A percentile compares a stretch with the other conserved stretches of the same genome.
These are phyloP conservation scores for Gambusia holbrooki DNA, from an alignment of 2,113 vertebrate species.

Conservation along the genomic window DNA sequence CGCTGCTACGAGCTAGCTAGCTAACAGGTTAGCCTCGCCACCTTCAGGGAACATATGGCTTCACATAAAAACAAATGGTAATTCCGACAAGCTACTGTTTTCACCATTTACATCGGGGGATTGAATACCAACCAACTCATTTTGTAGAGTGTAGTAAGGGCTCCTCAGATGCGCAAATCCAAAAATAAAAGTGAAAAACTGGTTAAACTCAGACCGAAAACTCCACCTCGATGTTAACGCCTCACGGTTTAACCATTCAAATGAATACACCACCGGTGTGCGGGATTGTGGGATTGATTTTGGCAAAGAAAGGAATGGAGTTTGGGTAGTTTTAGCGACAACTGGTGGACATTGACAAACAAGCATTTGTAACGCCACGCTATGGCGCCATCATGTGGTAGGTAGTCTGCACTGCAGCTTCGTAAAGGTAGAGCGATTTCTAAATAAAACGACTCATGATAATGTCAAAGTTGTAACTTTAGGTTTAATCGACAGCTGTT, in stretches of 20 bases:
- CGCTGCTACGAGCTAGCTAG: slow-evolving; percentile 39
- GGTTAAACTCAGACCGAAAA: slow-evolving; percentile 15
- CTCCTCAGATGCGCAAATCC: slow-evolving; percentile 22
- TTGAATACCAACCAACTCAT: slow-evolving; percentile 68
- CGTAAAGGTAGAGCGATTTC: not conserved
- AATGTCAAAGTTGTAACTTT: too few relatives aligned
- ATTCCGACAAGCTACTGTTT: not conserved
- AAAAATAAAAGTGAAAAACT: slow-evolving; percentile 34
- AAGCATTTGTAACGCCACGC: not conserved
- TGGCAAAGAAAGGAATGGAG: not conserved
- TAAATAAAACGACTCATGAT: too few relatives aligned
- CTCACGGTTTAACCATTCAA: slow-evolving; percentile 72
- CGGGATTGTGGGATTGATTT: slow-evolving; percentile 76
- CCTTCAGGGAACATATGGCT: slow-evolving; percentile 51
- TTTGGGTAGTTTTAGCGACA: slow-evolving; percentile 56
- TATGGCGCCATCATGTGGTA: slow-evolving; percentile 23
- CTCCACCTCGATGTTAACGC: slow-evolving; percentile 16
- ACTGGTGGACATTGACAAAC: slow-evolving; percentile 40
- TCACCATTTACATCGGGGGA: not conserved
- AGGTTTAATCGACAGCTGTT: too few relatives aligned
- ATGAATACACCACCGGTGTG: slow-evolving; percentile 71
- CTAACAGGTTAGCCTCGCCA: slow-evolving; percentile 41
- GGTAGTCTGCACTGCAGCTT: not conserved
- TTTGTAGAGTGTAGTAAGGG: slow-evolving; percentile 14
- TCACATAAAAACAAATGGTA: not conserved